Conservation (phyloP, 1,140 invertebrate species). For the Anthonomus grandis region DNA sequence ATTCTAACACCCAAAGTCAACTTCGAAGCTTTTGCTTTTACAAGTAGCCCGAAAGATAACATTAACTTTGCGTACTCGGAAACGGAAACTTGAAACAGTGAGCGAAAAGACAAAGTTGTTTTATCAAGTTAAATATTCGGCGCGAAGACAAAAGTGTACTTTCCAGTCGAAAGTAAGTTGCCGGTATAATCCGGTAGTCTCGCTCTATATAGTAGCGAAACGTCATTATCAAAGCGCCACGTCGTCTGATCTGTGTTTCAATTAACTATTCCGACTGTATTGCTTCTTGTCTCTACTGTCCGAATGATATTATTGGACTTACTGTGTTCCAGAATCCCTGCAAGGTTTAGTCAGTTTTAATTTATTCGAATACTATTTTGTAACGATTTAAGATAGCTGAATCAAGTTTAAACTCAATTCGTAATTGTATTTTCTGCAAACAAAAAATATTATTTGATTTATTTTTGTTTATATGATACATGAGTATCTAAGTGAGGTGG, state of each 20-base stretch:
- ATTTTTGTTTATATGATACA: too few species aligned
- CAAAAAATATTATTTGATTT: too few species aligned
- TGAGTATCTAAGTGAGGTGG: too few species aligned
- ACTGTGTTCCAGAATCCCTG: slow-evolving; percentile 7
- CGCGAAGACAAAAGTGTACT: slow-evolving; percentile 11
- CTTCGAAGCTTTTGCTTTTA: too few species aligned
- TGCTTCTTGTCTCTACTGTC: slow-evolving; percentile 6
- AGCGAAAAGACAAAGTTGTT: slow-evolving; percentile 14
- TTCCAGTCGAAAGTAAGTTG: slow-evolving; percentile 6
- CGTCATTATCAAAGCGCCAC: slow-evolving; percentile 20
- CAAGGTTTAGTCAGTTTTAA: too few species aligned
- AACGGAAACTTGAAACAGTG: slow-evolving; percentile 6
- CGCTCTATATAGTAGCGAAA: slow-evolving; percentile 10
- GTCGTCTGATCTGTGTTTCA: slow-evolving; percentile 21
- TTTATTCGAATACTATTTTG: too few species aligned
- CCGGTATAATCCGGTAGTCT: slow-evolving; percentile 8
- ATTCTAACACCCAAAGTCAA: too few species aligned
- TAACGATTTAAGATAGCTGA: too few species aligned
- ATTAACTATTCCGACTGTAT: slow-evolving; percentile 21
- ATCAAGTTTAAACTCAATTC: too few species aligned
- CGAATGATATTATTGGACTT: slow-evolving; percentile 3
- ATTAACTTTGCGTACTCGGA: too few species aligned
- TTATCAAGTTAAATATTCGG: slow-evolving; percentile 19
- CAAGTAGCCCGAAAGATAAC: too few species aligned
- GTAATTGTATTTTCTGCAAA: too few species aligned